phyloP scores from a whole-genome alignment of 2,888 invertebrate species.

The Stenodera caucasica region DNA sequence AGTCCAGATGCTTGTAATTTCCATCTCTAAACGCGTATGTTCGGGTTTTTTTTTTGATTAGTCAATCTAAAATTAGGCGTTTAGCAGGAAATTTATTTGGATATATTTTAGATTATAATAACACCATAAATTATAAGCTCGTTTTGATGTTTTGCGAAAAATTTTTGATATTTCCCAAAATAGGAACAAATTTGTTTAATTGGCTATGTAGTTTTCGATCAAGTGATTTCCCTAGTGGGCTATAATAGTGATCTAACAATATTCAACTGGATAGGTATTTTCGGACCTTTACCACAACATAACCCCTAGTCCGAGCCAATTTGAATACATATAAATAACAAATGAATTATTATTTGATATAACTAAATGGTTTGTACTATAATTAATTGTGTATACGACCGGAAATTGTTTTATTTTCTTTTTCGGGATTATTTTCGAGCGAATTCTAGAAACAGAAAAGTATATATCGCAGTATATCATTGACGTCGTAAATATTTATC shows the following conservation, averaged over 20 bases:
- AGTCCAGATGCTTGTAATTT: conserved; percentile 37
- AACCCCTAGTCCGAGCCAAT: conserved; percentile 10
- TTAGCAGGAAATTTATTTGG: conserved; percentile 14
- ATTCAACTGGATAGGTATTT: conserved; percentile 27
- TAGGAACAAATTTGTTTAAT: conserved; percentile 32
- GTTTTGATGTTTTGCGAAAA: conserved; percentile 9
- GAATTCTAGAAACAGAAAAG: no score
- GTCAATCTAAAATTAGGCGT: conserved; percentile 13
- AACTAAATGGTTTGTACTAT: background rate
- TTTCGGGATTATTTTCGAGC: no score
- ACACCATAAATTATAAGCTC: conserved; percentile 6
- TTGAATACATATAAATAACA: conserved; percentile 21
- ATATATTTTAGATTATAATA: conserved; percentile 3
- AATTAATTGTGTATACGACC: background rate
- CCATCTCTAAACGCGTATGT: conserved; percentile 11
- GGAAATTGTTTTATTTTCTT: no score
- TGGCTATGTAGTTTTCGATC: conserved; percentile 39
- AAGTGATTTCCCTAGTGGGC: conserved; percentile 41
- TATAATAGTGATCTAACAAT: conserved; percentile 29
- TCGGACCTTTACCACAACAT: background rate
- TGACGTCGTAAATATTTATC: background rate
- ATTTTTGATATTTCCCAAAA: conserved; percentile 17
- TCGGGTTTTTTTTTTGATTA: background rate
- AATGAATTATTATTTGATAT: conserved; percentile 16
- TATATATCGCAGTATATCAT: background rate